phyloP scores from a whole-genome alignment of 2,888 invertebrate species.

The Myopa testacea region DNA sequence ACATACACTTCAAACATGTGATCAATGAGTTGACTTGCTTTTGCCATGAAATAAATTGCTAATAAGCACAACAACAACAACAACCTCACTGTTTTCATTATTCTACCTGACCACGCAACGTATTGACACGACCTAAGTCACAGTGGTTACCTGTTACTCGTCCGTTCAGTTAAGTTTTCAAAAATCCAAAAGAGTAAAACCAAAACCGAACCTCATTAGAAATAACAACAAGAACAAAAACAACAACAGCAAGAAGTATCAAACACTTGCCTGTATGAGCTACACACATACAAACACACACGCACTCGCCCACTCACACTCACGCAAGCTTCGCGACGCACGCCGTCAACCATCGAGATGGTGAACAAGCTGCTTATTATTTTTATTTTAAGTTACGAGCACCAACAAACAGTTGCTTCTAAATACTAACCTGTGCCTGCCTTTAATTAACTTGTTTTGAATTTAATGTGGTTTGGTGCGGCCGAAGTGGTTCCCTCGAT shows the following conservation, averaged over 20 bases:
- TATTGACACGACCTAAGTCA: too few species aligned
- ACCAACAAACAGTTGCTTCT: background rate
- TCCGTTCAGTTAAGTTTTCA: background rate
- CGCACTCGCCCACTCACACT: background rate
- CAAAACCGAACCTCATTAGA: background rate
- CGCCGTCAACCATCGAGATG: too few species aligned
- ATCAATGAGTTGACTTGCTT: too few species aligned
- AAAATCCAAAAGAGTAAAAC: background rate
- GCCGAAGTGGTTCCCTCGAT: background rate
- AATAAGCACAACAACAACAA: too few species aligned
- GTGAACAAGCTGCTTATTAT: background rate
- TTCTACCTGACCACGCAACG: background rate
- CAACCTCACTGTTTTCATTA: too few species aligned
- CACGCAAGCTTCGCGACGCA: background rate
- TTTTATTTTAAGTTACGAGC: background rate
- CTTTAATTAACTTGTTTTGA: conserved; percentile 26
- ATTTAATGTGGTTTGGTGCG: background rate
- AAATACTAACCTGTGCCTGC: background rate
- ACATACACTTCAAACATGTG: background rate
- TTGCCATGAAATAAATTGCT: too few species aligned
- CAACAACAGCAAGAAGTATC: background rate
- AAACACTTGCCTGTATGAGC: too few species aligned
- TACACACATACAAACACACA: conserved; percentile 2
- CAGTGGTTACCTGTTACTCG: background rate
- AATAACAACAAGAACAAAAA: too few species aligned